phyloP scores from a whole-genome alignment of 2,113 vertebrate genomes.

The Perca flavescens region DNA sequence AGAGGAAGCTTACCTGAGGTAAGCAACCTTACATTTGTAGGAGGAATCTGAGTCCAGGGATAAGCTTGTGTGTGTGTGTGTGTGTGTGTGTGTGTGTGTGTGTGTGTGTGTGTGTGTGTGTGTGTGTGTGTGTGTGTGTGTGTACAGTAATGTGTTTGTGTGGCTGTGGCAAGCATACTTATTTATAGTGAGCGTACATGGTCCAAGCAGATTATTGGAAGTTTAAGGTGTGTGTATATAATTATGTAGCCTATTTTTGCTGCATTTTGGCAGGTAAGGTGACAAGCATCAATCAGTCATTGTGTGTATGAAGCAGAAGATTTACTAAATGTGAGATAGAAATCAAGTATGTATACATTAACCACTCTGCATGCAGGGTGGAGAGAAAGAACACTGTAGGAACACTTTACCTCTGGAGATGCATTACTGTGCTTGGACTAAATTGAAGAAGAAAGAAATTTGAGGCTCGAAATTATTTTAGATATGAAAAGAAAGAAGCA shows the following conservation, averaged over 20 bases:
- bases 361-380: constrained; percentile 53
- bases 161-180: constrained; percentile 5
- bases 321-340: constrained; percentile 33
- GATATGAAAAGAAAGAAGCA: background rate
- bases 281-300: constrained; percentile 46
- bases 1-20: constrained; percentile 66
- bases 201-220: constrained; percentile 30
- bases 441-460: background rate
- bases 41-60: constrained; percentile 22
- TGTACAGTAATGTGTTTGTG: constrained; percentile 1
- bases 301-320: constrained; percentile 11
- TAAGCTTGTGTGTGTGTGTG: background rate
- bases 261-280: constrained; percentile 18
- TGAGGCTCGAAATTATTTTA: background rate
- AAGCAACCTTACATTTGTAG: constrained; percentile 46
- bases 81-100: constrained; percentile 13
- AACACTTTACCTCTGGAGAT: constrained; percentile 32
- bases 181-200: constrained; percentile 21
- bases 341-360: constrained; percentile 67
- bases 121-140: constrained; percentile 5
- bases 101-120: constrained; percentile 21
- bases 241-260: constrained; percentile 26
- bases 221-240: constrained; percentile 29
- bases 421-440: constrained; percentile 28
- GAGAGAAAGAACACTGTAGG: constrained; percentile 1